phyloP scores from a whole-genome alignment of 2,888 invertebrate genomes.

The Prosopocoilus inquinatus region DNA sequence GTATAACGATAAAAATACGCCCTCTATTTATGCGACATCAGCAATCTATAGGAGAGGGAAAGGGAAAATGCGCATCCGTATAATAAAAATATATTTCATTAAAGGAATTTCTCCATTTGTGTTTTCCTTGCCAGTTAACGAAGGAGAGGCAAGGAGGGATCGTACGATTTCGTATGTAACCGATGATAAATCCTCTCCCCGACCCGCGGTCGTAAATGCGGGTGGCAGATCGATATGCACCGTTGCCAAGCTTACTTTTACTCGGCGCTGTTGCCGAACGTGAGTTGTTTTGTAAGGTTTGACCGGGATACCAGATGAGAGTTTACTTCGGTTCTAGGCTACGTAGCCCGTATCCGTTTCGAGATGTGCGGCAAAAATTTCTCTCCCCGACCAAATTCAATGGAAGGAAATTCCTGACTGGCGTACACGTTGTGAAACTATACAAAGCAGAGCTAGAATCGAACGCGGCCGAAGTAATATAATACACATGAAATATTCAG shows the following conservation, averaged over 20 bases:
- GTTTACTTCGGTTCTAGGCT: constrained; percentile 32
- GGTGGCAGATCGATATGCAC: constrained; percentile 36
- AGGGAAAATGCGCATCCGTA: constrained; percentile 1
- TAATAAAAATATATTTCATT: constrained; percentile 9
- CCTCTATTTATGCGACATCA: background rate
- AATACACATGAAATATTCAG: no score
- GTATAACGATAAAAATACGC: no score
- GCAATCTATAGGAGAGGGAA: background rate
- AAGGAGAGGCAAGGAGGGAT: constrained; percentile 16
- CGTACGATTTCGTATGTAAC: constrained; percentile 27
- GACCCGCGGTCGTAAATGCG: constrained; percentile 27
- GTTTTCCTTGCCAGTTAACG: background rate
- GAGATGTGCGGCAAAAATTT: constrained; percentile 24
- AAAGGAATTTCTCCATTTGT: background rate
- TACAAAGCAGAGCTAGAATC: no score
- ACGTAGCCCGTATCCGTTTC: constrained; percentile 23
- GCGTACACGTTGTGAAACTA: no score
- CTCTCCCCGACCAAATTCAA: constrained; percentile 7
- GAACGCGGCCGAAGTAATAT: no score
- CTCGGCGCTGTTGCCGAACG: constrained; percentile 27
- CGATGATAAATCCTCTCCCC: constrained; percentile 29
- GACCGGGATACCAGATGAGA: constrained; percentile 32
- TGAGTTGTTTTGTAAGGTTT: constrained; percentile 22
- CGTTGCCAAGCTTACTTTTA: constrained; percentile 12
- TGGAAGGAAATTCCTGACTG: no score